Conservation (phyloP, 2,113 vertebrate species). For the Xiphophorus hellerii region DNA sequence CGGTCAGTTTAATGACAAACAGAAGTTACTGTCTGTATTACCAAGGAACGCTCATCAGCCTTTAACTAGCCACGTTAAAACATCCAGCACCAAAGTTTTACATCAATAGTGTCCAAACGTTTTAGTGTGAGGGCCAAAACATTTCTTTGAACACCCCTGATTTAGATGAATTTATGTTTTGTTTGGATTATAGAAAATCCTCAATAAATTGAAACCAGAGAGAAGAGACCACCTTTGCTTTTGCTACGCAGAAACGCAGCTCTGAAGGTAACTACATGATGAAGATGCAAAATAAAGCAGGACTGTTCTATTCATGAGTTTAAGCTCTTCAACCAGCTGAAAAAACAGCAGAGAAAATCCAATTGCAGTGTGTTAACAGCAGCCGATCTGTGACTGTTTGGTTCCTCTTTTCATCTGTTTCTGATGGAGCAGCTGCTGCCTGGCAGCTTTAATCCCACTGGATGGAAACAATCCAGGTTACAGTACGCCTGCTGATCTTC, state of each 20-base stretch:
- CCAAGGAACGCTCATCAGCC: no score
- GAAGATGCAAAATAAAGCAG: background rate
- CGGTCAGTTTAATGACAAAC: background rate
- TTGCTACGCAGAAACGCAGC: no score
- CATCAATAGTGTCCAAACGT: no score
- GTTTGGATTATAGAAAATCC: no score
- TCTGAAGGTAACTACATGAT: no score
- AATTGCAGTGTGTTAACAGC: background rate
- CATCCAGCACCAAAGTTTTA: background rate
- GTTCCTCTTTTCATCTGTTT: background rate
- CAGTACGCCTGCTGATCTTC: background rate
- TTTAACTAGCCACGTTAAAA: background rate
- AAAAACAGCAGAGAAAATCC: background rate
- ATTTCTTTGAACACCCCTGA: no score
- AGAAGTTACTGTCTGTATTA: no score
- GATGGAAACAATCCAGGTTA: conserved; percentile 21
- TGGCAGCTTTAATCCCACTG: conserved; percentile 20
- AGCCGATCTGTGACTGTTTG: background rate
- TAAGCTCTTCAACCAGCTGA: background rate
- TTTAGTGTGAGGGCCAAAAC: no score
- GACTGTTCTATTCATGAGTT: background rate
- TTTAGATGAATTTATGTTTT: no score
- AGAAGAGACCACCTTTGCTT: no score
- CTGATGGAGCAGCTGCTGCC: background rate
- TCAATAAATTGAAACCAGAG: no score